Conservation (phyloP, 2,797 vertebrate species). For the Girardinus metallicus region DNA sequence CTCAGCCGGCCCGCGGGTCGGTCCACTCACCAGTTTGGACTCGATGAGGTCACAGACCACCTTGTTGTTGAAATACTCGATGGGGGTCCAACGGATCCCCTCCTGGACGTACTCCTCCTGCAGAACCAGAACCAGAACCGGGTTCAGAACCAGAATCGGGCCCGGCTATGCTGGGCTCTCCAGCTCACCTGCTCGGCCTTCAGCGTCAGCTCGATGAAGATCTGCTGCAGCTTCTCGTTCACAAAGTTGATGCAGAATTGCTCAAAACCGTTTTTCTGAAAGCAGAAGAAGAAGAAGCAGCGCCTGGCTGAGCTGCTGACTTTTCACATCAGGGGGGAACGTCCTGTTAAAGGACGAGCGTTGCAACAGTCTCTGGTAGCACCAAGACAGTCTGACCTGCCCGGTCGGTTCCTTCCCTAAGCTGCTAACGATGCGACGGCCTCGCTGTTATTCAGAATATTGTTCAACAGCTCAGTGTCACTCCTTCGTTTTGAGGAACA, state of each 20-base stretch:
- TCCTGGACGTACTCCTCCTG: slow-evolving; percentile 88
- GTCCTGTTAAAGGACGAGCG: too few relatives aligned
- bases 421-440: too few relatives aligned
- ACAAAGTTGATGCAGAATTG: slow-evolving; percentile 86
- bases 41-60: slow-evolving; percentile 89
- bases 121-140: slow-evolving; percentile 6
- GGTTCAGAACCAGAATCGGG: neutral
- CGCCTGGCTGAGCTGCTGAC: neutral
- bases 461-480: too few relatives aligned
- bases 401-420: too few relatives aligned
- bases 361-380: too few relatives aligned
- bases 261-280: slow-evolving; percentile 84
- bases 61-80: slow-evolving; percentile 89
- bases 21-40: slow-evolving; percentile 84
- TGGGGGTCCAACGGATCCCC: slow-evolving; percentile 85
- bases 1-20: neutral
- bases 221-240: slow-evolving; percentile 89
- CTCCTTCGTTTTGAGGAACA: too few relatives aligned
- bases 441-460: too few relatives aligned
- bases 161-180: too few relatives aligned
- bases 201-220: slow-evolving; percentile 87
- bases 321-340: too few relatives aligned
- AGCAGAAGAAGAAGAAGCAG: neutral
- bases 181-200: slow-evolving; percentile 85
- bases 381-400: too few relatives aligned